Evolutionary conservation across 2,113 vertebrate genomes (phyloP), one percentile per base, ranked within the genome.

Genomic region (Eurypyga helias): DNA sequence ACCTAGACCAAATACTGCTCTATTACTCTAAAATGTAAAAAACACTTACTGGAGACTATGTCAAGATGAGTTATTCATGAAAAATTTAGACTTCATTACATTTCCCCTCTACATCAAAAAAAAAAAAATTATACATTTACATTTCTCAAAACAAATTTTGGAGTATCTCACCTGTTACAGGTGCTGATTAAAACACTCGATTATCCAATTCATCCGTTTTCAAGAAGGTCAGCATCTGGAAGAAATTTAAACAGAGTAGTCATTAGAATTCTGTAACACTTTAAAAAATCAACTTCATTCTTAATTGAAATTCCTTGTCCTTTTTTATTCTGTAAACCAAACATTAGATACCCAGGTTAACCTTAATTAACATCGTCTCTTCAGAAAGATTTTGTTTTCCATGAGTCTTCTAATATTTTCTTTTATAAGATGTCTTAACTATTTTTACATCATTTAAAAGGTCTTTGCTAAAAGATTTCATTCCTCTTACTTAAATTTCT

Each of bases 171-270:
- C 70, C 62, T 94, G 62, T 66, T 84, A 52, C 49, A 95, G 67
- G 86, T 95, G 85, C 41, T 87, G 71, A 95, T 96, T 97, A 93
- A 92, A 93, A 62, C 38, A 87, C 51, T 21, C 11, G 52, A 87
- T 96, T 97, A 93, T 95, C 91, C 87, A n/a, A n/a, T n/a, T n/a
- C 88, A 90, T 89, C 70, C 69, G 67, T 93, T 97, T 96, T 89
- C 85, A 95, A 90, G 90, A 80, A 97, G 90, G 70, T 97, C 94
- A 93, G 82, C 97, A 97, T 97, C 97, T 98, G 98, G 97, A 98
- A 98, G 75, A 94, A 95, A 97, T 98, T 98, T 94, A 92, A 97
- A 95, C 62, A 67, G 95, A 90, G 92, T 62, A 95, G 89, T 96
- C 94, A 96, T 98, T 97, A 97, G 94, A 96, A 84, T 97, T 94